These are phyloP conservation scores for Microtus montanus DNA, from an alignment of 2,113 vertebrate genomes.

Conservation along the genomic window DNA sequence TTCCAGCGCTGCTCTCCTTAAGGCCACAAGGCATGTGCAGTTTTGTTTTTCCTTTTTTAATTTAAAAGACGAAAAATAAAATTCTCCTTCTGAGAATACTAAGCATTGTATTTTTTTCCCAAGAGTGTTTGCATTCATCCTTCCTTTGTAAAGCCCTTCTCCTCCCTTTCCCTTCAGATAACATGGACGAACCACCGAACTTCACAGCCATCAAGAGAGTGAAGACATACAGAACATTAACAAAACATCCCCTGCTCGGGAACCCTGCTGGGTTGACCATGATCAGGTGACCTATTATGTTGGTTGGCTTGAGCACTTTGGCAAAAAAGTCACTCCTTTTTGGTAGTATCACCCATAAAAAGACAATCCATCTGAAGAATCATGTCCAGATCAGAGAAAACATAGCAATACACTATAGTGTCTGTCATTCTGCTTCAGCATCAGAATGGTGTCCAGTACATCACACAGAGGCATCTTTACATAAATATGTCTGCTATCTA, in stretches of 20 bases:
- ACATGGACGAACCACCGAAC: slow-evolving; percentile 38
- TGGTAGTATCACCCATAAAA: slow-evolving; percentile 45
- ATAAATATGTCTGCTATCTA: slow-evolving; percentile 15
- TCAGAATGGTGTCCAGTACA: slow-evolving; percentile 36
- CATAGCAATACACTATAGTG: slow-evolving; percentile 1
- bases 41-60: slow-evolving; percentile 73
- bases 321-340: slow-evolving; percentile 60
- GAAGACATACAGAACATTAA: slow-evolving; percentile 71
- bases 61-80: slow-evolving; percentile 85
- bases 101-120: slow-evolving; percentile 70
- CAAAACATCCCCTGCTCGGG: slow-evolving; percentile 65
- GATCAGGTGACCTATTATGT: slow-evolving; percentile 66
- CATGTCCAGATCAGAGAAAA: slow-evolving; percentile 33
- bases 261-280: slow-evolving; percentile 68
- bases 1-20: slow-evolving; percentile 86
- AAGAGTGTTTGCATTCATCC: slow-evolving; percentile 39
- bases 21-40: slow-evolving; percentile 84
- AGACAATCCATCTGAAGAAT: slow-evolving; percentile 62
- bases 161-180: slow-evolving; percentile 64
- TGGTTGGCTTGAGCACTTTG: slow-evolving; percentile 72
- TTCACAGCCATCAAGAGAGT: slow-evolving; percentile 58
- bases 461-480: slow-evolving; percentile 38
- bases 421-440: slow-evolving; percentile 36
- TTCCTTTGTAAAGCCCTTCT: slow-evolving; percentile 45
- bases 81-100: slow-evolving; percentile 83